Base-by-base conservation (phyloP, 2,113 vertebrate genomes). In the Ptyas mucosa region DNA sequence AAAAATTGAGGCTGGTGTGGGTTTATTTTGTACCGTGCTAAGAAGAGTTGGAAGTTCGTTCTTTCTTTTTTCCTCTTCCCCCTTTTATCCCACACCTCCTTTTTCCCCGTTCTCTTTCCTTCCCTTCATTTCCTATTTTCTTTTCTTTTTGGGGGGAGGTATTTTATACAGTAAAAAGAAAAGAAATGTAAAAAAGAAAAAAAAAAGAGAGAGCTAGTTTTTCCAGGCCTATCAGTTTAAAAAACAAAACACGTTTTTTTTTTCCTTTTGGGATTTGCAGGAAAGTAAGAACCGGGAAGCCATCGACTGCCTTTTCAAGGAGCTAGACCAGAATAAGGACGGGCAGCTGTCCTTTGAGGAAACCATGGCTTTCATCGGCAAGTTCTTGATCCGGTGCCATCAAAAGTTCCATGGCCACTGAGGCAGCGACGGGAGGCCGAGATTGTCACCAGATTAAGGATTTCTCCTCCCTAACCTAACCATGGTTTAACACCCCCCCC, bases 251-350 rank as follows among this genome's bases (percentile, higher is more conserved):
- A 52, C 51, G 1, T 0, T 5, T 3, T 75, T 39, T 11, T 3
- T 39, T 20, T 6, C 7, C 23, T n/a, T 34, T 69, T 69, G 29
- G 29, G 15, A 34, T 75, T 75, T 39, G 2, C 69, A 75, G 69
- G 14, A 0, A 15, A 3, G 2, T 18, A 75, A 7, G n/a, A 15
- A 7, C 0, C 0, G n/a, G 0, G 64, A 1, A 0, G 14, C 0
- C 2, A 0, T 15, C 0, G 2, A 75, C 14, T 0, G n/a, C 0
- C 5, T 75, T 6, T 75, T 75, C n/a, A 39, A 75, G 2, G 69
- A 75, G 15, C 15, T 75, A 34, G 69, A 75, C 15, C 0, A 34
- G 69, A 3, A 75, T 75, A 34, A 8, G n/a, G 69, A 75, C 0
- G 2, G 0, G 14, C 0, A 39, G n/a, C 0, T 75, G 2, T 39